Evolutionary conservation across 2,113 vertebrate genomes (phyloP), one percentile per base, ranked within the genome.

Genomic region (Corvus hawaiiensis): DNA sequence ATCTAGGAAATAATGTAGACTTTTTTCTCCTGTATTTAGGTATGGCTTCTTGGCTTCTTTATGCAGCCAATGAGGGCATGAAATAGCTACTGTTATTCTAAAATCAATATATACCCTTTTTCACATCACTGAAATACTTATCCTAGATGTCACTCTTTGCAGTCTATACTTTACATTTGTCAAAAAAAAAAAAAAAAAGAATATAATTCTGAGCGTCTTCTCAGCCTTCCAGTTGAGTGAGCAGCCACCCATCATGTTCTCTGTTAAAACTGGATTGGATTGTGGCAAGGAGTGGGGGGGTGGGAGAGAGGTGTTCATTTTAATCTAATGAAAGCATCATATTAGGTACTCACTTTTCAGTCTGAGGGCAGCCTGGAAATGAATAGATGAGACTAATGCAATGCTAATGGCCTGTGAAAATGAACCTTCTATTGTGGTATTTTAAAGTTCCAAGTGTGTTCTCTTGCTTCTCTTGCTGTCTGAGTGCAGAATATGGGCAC

Each of bases 391-490:
- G 59, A 77, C 63, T 93, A 96, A 97, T 84, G 86, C 68, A 81
- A 86, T 89, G 48, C 52, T 93, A 92, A 96, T 94, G 79, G 68
- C 32, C 35, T 84, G 52, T 68, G 78, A 90, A 96, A 95, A 86
- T 1, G 1, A 90, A 66, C 39, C 10, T 55, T 80, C 75, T 94
- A 6, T 46, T 78, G 56, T 62, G 48, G 12, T 61, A 43, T 75
- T 88, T 77, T 71, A 27, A 84, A 90, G 11, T 56, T 58, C 48
- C 64, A 63, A 78, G 75, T 71, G 48, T 33, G 12, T 78, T 74
- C 51, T 72, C 44, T 88, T 69, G 19, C 33, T 74, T 79, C 46
- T 55, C 27, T 59, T 54, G 22, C 43, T 79, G 51, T 71, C 49
- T 82, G 39, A 78, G 26, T 52, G 24, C 79, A 92, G 72, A 72